Percentiles rank a stretch among this genome's conserved stretches.
These are phyloP conservation scores for Loxodonta africana DNA, from an alignment of 2,113 vertebrate genomes.

Conservation along the genomic window DNA sequence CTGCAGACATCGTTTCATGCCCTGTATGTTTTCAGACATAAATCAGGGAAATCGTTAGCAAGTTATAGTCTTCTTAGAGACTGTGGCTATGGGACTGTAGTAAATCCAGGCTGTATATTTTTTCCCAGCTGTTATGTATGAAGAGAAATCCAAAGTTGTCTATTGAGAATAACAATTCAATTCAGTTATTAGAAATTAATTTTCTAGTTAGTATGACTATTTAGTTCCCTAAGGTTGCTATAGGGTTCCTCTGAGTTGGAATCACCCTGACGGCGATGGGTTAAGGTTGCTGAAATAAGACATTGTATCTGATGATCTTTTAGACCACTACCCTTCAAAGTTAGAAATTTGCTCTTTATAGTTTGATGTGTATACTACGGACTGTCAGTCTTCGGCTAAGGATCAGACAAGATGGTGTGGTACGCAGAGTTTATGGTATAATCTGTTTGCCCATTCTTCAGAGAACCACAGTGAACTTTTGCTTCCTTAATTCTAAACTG, in stretches of 20 bases:
- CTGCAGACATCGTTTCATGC: conserved; percentile 93
- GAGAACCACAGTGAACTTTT: not conserved
- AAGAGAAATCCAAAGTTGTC: conserved; percentile 87
- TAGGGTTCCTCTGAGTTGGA: no score
- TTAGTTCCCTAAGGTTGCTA: conserved; percentile 63
- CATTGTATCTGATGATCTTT: conserved; percentile 26
- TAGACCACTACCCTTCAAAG: conserved; percentile 8
- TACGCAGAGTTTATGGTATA: not conserved
- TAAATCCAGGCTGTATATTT: conserved; percentile 91
- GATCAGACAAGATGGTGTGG: not conserved
- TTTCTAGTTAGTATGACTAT: conserved; percentile 84
- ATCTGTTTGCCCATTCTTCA: not conserved
- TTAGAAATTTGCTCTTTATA: conserved; percentile 33
- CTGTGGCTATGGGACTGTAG: conserved; percentile 83
- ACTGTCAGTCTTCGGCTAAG: not conserved
- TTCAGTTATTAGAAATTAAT: conserved; percentile 87
- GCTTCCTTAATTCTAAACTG: not conserved
- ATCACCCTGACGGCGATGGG: no score
- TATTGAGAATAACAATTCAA: conserved; percentile 84
- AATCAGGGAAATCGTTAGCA: conserved; percentile 92
- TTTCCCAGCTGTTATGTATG: conserved; percentile 88
- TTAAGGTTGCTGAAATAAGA: conserved; percentile 44
- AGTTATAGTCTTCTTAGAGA: conserved; percentile 91
- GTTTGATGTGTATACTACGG: not conserved
- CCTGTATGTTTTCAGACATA: conserved; percentile 92